Evolutionary conservation across 1,140 invertebrate species (phyloP).

Genomic region (Brachionus rubens): DNA sequence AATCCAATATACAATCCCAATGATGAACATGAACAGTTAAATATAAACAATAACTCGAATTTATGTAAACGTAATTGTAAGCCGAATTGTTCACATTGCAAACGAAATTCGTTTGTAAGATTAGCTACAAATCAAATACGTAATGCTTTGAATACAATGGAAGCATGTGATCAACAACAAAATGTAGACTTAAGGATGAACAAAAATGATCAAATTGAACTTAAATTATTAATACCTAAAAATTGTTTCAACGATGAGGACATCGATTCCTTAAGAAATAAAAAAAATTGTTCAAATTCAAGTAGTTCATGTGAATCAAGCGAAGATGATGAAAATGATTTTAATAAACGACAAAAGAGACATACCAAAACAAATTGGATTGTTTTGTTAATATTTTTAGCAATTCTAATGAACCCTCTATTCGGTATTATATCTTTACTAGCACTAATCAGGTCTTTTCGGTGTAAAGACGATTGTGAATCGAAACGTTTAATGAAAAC

Average conservation of each 20-base stretch:
- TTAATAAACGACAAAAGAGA: too few relatives aligned
- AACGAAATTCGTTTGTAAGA: too few relatives aligned
- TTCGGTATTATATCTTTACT: background rate
- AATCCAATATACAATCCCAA: too few relatives aligned
- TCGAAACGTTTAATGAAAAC: background rate
- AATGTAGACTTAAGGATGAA: background rate
- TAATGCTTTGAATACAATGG: background rate
- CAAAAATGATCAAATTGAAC: constrained; percentile 19
- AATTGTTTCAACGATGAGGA: constrained; percentile 2
- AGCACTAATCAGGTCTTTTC: background rate
- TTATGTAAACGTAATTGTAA: too few relatives aligned
- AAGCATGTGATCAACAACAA: background rate
- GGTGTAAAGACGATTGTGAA: background rate
- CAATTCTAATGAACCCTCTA: background rate
- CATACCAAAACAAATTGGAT: too few relatives aligned
- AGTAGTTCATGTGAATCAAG: background rate
- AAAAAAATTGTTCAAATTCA: background rate
- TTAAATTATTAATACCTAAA: background rate
- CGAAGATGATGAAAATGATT: too few relatives aligned
- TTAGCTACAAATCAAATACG: background rate
- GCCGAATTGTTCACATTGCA: too few relatives aligned
- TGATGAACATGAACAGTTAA: too few relatives aligned
- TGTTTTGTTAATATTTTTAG: background rate
- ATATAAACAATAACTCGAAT: too few relatives aligned
- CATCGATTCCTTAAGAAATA: background rate